These are phyloP conservation scores for Squalus acanthias DNA, from an alignment of 2,797 vertebrate genomes.

Conservation along the genomic window DNA sequence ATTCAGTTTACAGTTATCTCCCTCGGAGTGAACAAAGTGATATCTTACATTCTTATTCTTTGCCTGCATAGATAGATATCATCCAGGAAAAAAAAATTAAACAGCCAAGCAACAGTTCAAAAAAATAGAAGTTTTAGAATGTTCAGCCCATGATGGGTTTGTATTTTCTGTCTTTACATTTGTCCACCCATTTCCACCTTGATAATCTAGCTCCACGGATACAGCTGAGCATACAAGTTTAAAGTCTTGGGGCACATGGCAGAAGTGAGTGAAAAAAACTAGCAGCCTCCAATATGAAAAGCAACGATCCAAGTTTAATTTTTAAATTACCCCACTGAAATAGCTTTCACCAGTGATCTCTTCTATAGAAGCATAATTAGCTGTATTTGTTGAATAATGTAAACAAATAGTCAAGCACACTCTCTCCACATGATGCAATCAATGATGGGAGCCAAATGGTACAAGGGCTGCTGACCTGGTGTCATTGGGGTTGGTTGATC, in stretches of 20 bases:
- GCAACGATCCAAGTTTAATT: not conserved
- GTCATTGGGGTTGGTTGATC: not conserved
- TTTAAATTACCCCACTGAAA: not conserved
- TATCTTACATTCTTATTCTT: not conserved
- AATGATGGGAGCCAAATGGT: not conserved
- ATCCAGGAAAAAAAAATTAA: not conserved
- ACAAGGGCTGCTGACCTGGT: not conserved
- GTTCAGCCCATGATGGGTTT: not conserved
- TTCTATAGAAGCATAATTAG: not conserved
- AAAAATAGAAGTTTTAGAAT: not conserved
- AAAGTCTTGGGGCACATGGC: not conserved
- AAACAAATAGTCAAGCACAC: not conserved
- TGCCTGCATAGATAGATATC: not conserved
- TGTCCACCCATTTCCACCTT: no score
- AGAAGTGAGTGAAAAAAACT: not conserved
- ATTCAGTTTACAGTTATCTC: not conserved
- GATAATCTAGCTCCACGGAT: not conserved
- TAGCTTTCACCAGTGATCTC: not conserved
- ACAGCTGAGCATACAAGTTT: not conserved
- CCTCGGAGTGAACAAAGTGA: not conserved
- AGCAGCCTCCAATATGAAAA: not conserved
- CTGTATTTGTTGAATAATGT: not conserved
- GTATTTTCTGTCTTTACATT: not conserved
- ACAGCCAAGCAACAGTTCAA: not conserved
- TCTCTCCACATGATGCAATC: not conserved